Evolutionary conservation across 2,797 vertebrate genomes (phyloP).

Genomic region (Epinephelus coioides): DNA sequence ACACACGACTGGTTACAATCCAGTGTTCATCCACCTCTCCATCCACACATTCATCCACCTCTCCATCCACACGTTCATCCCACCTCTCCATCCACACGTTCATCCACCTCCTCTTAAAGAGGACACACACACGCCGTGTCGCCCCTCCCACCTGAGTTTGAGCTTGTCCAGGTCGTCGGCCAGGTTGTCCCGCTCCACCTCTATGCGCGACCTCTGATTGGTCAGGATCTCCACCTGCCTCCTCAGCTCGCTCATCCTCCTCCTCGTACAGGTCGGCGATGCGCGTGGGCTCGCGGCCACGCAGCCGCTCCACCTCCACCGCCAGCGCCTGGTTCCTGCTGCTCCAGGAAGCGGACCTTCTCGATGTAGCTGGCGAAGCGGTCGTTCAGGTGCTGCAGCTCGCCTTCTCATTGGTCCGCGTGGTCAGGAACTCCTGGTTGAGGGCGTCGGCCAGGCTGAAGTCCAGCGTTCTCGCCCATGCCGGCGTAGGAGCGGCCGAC

Average conservation of each 20-base stretch:
- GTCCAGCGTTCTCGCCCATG: constrained; percentile 92
- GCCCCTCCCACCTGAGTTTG: constrained; percentile 90
- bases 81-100: no score
- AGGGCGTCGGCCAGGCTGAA: constrained; percentile 94
- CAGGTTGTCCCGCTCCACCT: constrained; percentile 94
- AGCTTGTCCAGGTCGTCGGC: constrained; percentile 93
- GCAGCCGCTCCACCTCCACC: constrained; percentile 92
- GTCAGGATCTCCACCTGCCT: constrained; percentile 92
- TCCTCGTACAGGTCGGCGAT: constrained; percentile 94
- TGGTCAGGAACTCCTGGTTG: constrained; percentile 97
- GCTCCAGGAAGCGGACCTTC: constrained; percentile 95
- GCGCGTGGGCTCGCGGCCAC: constrained; percentile 91
- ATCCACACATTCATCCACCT: no score
- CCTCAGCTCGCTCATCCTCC: constrained; percentile 92
- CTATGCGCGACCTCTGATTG: constrained; percentile 91
- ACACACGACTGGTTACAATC: no score
- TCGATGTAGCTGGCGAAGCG: constrained; percentile 97
- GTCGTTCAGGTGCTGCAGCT: constrained; percentile 96
- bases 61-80: no score
- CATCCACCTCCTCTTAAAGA: constrained; percentile 11
- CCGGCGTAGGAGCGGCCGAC: constrained; percentile 83
- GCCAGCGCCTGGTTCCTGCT: constrained; percentile 92
- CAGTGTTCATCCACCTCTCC: no score
- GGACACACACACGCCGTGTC: background rate
- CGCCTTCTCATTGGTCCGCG: constrained; percentile 95